Evolutionary conservation across 2,888 invertebrate genomes (phyloP).

Genomic region (Andrena bicolor): DNA sequence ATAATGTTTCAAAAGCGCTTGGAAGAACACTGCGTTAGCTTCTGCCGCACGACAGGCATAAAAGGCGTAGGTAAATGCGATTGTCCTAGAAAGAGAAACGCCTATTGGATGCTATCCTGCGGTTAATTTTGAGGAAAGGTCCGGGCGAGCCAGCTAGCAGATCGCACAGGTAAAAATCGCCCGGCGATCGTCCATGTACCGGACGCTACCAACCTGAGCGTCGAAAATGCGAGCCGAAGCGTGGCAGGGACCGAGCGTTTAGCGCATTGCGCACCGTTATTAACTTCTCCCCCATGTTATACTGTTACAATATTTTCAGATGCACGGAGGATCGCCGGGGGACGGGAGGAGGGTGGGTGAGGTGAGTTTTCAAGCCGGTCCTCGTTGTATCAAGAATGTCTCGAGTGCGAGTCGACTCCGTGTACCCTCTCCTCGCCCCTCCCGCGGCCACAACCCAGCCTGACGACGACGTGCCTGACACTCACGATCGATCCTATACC

Average conservation of each 20-base stretch:
- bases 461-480: constrained; percentile 80
- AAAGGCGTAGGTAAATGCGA: background rate
- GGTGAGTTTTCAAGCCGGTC: constrained; percentile 66
- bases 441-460: constrained; percentile 72
- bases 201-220: background rate
- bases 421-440: constrained; percentile 25
- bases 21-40: no score
- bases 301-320: constrained; percentile 54
- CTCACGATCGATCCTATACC: constrained; percentile 79
- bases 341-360: constrained; percentile 17
- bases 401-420: constrained; percentile 67
- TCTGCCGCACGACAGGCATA: no score
- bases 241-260: background rate
- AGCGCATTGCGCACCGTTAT: constrained; percentile 34
- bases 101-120: background rate
- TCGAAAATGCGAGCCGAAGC: background rate
- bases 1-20: no score
- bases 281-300: constrained; percentile 14
- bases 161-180: constrained; percentile 13
- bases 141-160: background rate
- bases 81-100: constrained; percentile 6
- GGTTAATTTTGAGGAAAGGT: background rate
- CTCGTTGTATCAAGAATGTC: constrained; percentile 69
- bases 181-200: background rate
- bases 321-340: constrained; percentile 34